Evolutionary conservation across 1,140 invertebrate genomes (phyloP).

Genomic region (Metopolophium dirhodum): DNA sequence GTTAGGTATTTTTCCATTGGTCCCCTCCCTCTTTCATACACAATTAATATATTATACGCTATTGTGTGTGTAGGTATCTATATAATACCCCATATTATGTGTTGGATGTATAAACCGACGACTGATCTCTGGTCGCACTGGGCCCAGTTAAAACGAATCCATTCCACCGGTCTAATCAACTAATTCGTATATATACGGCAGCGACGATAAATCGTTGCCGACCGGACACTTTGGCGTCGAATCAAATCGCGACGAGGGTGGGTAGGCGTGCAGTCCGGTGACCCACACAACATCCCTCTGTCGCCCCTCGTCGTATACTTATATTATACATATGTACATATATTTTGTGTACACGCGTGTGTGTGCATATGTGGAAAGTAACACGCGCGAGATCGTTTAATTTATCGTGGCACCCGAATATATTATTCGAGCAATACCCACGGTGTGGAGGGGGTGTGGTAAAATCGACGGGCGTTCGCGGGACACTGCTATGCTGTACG

Average conservation of each 20-base stretch:
- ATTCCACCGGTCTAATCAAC: not conserved
- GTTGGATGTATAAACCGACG: not conserved
- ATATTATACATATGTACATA: not conserved
- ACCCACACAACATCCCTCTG: not conserved
- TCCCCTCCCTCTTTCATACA: not conserved
- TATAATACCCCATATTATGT: not conserved
- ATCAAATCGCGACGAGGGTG: not conserved
- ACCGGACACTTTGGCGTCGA: constrained; percentile 4
- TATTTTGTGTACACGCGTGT: not conserved
- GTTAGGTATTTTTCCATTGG: not conserved
- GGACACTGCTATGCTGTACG: not conserved
- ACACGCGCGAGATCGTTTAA: not conserved
- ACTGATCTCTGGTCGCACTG: not conserved
- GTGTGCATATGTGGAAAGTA: not conserved
- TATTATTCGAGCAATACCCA: not conserved
- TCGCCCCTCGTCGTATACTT: not conserved
- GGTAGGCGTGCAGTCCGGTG: not conserved
- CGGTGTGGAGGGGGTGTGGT: too few species aligned
- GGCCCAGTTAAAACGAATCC: constrained; percentile 1
- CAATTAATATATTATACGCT: not conserved
- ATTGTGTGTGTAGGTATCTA: not conserved
- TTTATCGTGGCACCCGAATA: not conserved
- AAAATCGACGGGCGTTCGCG: not conserved
- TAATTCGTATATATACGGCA: not conserved
- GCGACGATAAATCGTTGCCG: not conserved